Evolutionary conservation across 2,888 invertebrate species (phyloP).

Genomic region (Microchrysa polita): DNA sequence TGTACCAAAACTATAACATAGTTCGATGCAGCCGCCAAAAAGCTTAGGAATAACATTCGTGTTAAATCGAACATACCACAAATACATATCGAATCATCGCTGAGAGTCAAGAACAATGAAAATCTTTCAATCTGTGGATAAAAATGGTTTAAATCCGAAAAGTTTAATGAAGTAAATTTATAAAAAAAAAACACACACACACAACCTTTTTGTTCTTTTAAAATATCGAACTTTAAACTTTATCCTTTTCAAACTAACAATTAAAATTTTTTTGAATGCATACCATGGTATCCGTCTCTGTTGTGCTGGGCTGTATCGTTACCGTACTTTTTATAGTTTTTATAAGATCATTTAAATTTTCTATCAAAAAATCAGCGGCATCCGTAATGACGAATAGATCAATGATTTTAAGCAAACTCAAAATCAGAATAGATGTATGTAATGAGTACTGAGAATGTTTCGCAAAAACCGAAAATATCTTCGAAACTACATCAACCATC

Average conservation of each 20-base stretch:
- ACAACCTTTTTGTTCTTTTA: no score
- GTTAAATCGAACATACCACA: slow-evolving; percentile 24
- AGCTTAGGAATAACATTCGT: neutral
- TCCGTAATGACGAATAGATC: neutral
- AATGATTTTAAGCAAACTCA: no score
- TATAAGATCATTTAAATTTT: neutral
- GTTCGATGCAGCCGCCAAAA: slow-evolving; percentile 25
- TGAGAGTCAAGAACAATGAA: neutral
- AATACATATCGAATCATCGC: neutral
- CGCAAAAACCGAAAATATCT: neutral
- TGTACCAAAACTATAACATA: slow-evolving; percentile 4
- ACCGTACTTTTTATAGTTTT: neutral
- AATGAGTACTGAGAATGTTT: neutral
- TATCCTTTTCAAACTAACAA: no score
- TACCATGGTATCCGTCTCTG: neutral
- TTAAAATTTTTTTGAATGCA: no score
- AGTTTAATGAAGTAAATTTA: no score
- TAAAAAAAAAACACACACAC: no score
- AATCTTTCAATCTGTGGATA: slow-evolving; percentile 34
- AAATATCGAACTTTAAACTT: no score
- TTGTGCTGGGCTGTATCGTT: no score
- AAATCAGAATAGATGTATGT: neutral
- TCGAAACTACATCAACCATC: neutral
- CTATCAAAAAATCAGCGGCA: neutral
- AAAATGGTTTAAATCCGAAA: no score